These are phyloP conservation scores for Sturnira hondurensis DNA, from an alignment of 2,113 vertebrate species.

Conservation along the genomic window DNA sequence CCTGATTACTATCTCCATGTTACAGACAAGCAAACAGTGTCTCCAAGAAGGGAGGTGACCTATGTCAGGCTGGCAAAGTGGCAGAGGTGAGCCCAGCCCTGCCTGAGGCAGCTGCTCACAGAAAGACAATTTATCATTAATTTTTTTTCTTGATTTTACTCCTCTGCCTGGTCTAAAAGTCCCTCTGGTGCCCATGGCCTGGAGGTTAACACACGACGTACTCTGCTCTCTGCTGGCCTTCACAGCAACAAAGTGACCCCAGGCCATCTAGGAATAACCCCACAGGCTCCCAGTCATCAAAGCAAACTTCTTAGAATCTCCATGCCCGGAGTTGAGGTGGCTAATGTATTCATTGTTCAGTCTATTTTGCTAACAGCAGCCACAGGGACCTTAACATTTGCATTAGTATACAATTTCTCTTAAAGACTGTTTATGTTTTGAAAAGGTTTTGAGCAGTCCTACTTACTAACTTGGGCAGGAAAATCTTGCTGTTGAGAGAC, in stretches of 20 bases:
- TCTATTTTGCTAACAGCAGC: constrained; percentile 31
- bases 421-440: constrained; percentile 14
- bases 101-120: background rate
- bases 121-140: background rate
- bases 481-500: background rate
- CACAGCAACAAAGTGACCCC: background rate
- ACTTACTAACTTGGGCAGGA: background rate
- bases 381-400: constrained; percentile 39
- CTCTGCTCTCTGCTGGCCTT: background rate
- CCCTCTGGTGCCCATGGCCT: background rate
- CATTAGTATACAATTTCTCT: background rate
- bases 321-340: background rate
- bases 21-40: background rate
- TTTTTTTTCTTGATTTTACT: background rate
- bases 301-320: background rate
- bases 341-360: background rate
- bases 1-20: background rate
- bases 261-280: background rate
- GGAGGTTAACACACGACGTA: background rate
- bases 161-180: background rate
- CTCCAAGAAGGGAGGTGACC: background rate
- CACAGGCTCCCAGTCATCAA: background rate
- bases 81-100: background rate
- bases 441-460: constrained; percentile 30
- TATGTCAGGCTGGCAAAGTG: background rate